Conservation (phyloP, 2,113 vertebrate species). For the Corydoras sp. region DNA sequence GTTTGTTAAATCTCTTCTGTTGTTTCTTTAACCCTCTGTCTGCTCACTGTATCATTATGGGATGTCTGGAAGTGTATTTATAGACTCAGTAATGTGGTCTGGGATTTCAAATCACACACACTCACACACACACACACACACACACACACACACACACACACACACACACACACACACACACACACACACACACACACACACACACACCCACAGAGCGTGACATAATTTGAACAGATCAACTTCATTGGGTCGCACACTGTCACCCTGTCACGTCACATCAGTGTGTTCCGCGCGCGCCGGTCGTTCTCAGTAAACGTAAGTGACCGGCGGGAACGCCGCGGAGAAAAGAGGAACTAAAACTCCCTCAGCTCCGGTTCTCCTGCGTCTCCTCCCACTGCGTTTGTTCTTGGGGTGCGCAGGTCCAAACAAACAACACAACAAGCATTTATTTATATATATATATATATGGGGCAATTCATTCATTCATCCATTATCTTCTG, state of each 20-base stretch:
- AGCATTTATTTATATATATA: no score
- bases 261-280: slow-evolving; percentile 57
- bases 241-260: slow-evolving; percentile 57
- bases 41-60: slow-evolving; percentile 61
- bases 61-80: slow-evolving; percentile 57
- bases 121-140: slow-evolving; percentile 28
- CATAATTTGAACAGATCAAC: slow-evolving; percentile 53
- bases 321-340: slow-evolving; percentile 20
- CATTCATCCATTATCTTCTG: no score
- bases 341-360: background rate
- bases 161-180: slow-evolving; percentile 20
- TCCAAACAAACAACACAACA: background rate
- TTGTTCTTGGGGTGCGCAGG: background rate
- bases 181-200: slow-evolving; percentile 28
- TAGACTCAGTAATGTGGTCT: slow-evolving; percentile 49
- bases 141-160: no score
- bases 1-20: slow-evolving; percentile 32
- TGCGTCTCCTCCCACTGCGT: background rate
- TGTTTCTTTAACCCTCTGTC: slow-evolving; percentile 47
- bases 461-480: no score
- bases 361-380: slow-evolving; percentile 18
- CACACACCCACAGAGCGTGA: slow-evolving; percentile 38
- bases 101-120: slow-evolving; percentile 47
- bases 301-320: slow-evolving; percentile 46
- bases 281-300: slow-evolving; percentile 52